Evolutionary conservation across 2,797 vertebrate genomes (phyloP), one percentile per base, ranked within the genome.

Genomic region (Myripristis murdjan): DNA sequence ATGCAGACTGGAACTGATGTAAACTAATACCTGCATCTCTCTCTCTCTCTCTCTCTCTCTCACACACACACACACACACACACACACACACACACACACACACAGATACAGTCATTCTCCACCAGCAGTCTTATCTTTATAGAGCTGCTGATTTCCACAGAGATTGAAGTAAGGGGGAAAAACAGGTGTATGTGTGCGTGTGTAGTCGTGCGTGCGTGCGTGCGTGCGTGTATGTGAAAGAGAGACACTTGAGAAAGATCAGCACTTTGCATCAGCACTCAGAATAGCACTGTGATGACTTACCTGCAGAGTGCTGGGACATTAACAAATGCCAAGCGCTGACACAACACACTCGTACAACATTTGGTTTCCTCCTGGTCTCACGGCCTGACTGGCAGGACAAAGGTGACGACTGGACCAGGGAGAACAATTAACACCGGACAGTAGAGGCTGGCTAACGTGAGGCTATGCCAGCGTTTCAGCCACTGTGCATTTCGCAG

Each of bases 1-100:
- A 71, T 66, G 66, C 41, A 87, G 71, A 68, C 79, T 83, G 79
- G 74, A 86, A 83, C 72, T 62, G 81, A 74, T 85, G 81, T 75
- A 81, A 89, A 90, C 69, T 78, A 83, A 88, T 73, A 83, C 77
- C 77, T 58, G 69, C 83, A 76, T 64, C 58, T 71, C 61, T 52
- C 39, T 11, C 0, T 2, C 54, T 12, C 5, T 18, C 65, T 46
- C n/a, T n/a, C n/a, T n/a, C n/a, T n/a, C n/a, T n/a, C n/a, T n/a
- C n/a, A n/a, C n/a, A n/a, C n/a, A n/a, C n/a, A n/a, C 28, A 54
- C 61, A 28, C 22, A 56, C n/a, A 55, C 22, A 64, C 31, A 55
- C 53, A 23, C 56, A 26, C 43, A 48, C 37, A 48, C 59, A 22
- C 44, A 35, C 59, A 48, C 59, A 48, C 44, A 49, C 60, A 35